Evolutionary conservation across 1,140 invertebrate species (phyloP).

Genomic region (Zaprionus tsacasi): DNA sequence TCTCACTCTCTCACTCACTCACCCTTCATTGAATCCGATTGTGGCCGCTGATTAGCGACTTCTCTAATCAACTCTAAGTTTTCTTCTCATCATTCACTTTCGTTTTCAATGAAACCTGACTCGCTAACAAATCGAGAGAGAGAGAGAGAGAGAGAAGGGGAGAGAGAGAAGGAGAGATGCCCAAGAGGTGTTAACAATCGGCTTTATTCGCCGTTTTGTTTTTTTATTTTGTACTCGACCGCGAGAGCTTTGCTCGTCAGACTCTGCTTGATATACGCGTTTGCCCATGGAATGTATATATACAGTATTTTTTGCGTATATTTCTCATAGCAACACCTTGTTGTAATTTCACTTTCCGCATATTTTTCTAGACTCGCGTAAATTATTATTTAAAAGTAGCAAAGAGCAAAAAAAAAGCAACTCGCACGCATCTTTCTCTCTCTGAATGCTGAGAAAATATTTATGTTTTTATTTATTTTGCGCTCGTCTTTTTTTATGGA

Average conservation of each 20-base stretch:
- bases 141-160: conserved; percentile 18
- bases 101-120: conserved; percentile 76
- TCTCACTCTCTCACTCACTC: neutral
- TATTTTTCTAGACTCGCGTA: conserved; percentile 65
- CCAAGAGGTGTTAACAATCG: conserved; percentile 62
- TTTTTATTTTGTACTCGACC: conserved; percentile 11
- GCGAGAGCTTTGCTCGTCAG: neutral
- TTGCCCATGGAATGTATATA: neutral
- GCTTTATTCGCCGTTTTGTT: conserved; percentile 9
- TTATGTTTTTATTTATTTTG: conserved; percentile 54
- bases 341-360: conserved; percentile 80
- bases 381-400: conserved; percentile 55
- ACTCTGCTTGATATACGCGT: conserved; percentile 11
- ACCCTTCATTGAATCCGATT: conserved; percentile 21
- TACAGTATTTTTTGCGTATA: conserved; percentile 2
- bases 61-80: conserved; percentile 53
- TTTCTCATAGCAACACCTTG: conserved; percentile 35
- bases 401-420: conserved; percentile 42
- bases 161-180: conserved; percentile 34
- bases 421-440: conserved; percentile 44
- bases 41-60: conserved; percentile 61
- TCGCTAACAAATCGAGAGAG: conserved; percentile 12
- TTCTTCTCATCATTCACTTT: conserved; percentile 61
- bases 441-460: conserved; percentile 73
- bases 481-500: conserved; percentile 55